Percentiles rank a stretch among this genome's conserved stretches.
Conservation (phyloP, 2,888 invertebrate species). For the Drosophila recens region DNA sequence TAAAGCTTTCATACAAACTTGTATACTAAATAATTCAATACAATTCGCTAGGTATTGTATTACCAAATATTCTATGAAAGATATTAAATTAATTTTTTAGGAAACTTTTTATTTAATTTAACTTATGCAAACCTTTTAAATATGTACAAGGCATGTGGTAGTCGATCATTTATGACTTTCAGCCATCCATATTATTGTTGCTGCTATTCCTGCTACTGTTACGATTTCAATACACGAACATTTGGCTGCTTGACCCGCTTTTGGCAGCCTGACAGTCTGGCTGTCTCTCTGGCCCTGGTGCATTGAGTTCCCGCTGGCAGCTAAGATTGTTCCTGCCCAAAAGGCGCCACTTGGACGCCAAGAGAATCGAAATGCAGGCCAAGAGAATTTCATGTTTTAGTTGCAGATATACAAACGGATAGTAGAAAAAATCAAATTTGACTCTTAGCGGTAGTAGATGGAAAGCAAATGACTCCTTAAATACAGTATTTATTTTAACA, state of each 20-base stretch:
- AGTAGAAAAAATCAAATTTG: conserved; percentile 5
- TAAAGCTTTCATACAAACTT: no score
- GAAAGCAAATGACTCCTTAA: neutral
- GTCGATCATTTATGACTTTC: neutral
- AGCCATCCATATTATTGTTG: conserved; percentile 9
- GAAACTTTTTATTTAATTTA: no score
- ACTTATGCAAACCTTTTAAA: no score
- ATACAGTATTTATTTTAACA: neutral
- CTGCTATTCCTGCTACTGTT: conserved; percentile 36
- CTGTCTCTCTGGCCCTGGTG: conserved; percentile 42
- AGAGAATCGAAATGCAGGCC: conserved; percentile 34
- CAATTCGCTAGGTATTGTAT: no score
- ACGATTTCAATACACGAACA: conserved; percentile 51
- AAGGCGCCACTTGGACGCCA: conserved; percentile 55
- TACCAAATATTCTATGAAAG: no score
- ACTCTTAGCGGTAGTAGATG: neutral
- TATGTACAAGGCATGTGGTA: neutral
- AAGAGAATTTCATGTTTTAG: conserved; percentile 23
- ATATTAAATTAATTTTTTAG: no score
- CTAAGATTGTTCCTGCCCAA: conserved; percentile 55
- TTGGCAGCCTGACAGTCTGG: conserved; percentile 78
- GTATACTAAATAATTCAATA: no score
- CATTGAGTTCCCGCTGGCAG: conserved; percentile 60
- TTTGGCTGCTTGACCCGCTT: conserved; percentile 62
- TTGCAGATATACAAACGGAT: conserved; percentile 9